Conservation (phyloP, 1,140 invertebrate genomes). For the Solenopsis invicta region DNA sequence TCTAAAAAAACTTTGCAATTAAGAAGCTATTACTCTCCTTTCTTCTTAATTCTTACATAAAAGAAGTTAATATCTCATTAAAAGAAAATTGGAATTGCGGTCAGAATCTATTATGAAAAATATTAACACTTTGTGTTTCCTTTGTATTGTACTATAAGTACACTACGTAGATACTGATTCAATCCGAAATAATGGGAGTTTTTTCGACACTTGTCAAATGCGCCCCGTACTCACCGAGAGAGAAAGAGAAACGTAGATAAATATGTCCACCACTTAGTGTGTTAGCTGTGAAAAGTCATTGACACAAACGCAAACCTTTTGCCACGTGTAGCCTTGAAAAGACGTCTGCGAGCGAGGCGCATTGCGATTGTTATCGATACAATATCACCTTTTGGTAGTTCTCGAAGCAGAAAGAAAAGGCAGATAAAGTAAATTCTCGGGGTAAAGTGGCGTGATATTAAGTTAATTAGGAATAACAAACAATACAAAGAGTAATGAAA, state of each 20-base stretch:
- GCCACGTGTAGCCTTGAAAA: constrained; percentile 39
- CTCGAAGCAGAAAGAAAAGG: not conserved
- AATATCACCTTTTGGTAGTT: constrained; percentile 7
- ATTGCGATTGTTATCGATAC: not conserved
- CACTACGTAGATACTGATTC: not conserved
- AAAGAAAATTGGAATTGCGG: not conserved
- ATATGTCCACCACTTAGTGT: constrained; percentile 8
- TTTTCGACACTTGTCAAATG: constrained; percentile 10
- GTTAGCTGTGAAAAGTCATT: constrained; percentile 47
- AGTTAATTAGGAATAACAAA: not conserved
- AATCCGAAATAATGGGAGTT: constrained; percentile 1
- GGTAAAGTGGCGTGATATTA: not conserved
- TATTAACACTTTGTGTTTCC: not conserved
- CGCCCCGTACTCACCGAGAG: not conserved
- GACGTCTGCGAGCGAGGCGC: not conserved
- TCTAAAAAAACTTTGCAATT: not conserved
- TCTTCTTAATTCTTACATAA: no score
- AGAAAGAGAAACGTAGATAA: constrained; percentile 9
- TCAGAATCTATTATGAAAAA: not conserved
- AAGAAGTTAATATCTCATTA: not conserved
- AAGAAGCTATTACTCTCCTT: not conserved
- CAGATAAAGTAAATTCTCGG: constrained; percentile 1
- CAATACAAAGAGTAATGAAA: constrained; percentile 4
- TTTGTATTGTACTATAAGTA: no score
- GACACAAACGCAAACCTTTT: constrained; percentile 52